Evolutionary conservation across 2,888 invertebrate species (phyloP), one percentile per base, ranked within the genome.

Genomic region (Pyralis farinalis): DNA sequence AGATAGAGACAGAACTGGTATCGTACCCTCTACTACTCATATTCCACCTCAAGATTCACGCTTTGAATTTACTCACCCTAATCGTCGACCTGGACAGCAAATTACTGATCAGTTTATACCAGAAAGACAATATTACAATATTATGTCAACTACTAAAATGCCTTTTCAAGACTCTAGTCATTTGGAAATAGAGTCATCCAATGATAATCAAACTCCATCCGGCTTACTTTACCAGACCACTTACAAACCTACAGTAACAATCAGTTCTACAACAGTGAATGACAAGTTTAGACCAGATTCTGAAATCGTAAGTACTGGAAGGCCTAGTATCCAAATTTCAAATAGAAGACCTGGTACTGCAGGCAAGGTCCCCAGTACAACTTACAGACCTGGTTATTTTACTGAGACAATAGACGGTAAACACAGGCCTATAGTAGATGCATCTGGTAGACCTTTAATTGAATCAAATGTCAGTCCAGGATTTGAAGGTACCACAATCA

Each of bases 101-200:
- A 36, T 16, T n/a, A 9, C 25, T 25, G 8, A 28, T n/a, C 25
- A 28, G 32, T 28, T 10, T 35, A 41, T 12, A 6, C 37, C 33
- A 21, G 37, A 7, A 8, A 37, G 3, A 16, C 16, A n/a, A 7
- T 37, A 16, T 1, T 31, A 43, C 37, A 7, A 38, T 42, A 32
- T 42, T 21, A n/a, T 34, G 0, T 44, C 55, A 7, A 60, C 62
- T 9, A 63, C 64, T 21, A 53, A 55, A 4, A 45, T 52, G 31
- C 48, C 61, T 37, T 40, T 50, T 16, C 44, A 47, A 32, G 7
- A n/a, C 10, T 10, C 10, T 30, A 7, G 11, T 8, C 11, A 5
- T 10, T 11, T 11, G 5, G 30, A 30, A 12, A 12, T 5, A 1
- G 10, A 12, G 11, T 12, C 7, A 31, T 3, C 16, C 16, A 16